These are phyloP conservation scores for Dunckerocampus dactyliophorus DNA, from an alignment of 2,113 vertebrate species.

Conservation along the genomic window DNA sequence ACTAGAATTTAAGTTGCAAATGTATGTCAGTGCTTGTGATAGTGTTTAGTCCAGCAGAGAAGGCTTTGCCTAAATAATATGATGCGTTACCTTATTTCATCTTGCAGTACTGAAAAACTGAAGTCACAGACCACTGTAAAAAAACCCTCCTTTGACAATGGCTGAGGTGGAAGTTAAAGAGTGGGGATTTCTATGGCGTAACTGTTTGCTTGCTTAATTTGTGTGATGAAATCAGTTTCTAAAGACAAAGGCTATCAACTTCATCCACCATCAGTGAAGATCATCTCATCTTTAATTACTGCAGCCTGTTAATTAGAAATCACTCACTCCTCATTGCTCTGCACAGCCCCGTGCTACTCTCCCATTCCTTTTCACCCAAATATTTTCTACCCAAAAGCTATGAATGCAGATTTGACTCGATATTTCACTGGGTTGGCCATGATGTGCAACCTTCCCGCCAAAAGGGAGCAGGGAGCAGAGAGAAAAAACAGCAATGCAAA, in stretches of 20 bases:
- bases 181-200: no score
- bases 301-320: constrained; percentile 68
- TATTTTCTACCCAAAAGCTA: constrained; percentile 39
- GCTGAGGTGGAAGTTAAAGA: no score
- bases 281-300: constrained; percentile 62
- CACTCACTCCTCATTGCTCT: constrained; percentile 41
- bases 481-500: constrained; percentile 28
- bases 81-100: no score
- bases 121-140: no score
- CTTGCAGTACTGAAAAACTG: no score
- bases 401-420: constrained; percentile 39
- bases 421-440: constrained; percentile 51
- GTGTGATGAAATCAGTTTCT: constrained; percentile 58
- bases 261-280: constrained; percentile 57
- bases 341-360: no score
- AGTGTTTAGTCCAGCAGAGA: no score
- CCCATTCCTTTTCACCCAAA: constrained; percentile 24
- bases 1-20: no score
- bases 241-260: constrained; percentile 49
- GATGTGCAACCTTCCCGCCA: constrained; percentile 47
- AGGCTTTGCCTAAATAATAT: no score
- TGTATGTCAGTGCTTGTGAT: no score
- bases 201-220: background rate
- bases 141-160: no score
- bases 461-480: constrained; percentile 36